phyloP scores from a whole-genome alignment of 1,140 invertebrate species.

The Gonatopus flavifemur region DNA sequence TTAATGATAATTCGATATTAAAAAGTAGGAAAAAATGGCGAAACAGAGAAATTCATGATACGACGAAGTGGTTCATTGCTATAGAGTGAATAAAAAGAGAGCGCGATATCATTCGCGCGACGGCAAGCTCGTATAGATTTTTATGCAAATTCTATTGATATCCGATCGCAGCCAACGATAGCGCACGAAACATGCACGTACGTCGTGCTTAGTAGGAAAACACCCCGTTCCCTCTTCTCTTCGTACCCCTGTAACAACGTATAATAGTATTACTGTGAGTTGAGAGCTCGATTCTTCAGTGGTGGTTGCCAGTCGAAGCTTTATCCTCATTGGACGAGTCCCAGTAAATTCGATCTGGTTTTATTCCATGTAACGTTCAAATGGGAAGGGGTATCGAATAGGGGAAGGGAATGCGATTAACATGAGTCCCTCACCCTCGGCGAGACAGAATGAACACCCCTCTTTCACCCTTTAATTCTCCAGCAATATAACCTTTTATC shows the following conservation, averaged over 20 bases:
- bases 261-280: not conserved
- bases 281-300: constrained; percentile 1
- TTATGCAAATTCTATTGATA: constrained; percentile 59
- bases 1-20: too few species aligned
- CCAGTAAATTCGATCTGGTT: not conserved
- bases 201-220: constrained; percentile 38
- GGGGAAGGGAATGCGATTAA: too few species aligned
- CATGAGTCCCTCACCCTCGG: too few species aligned
- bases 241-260: not conserved
- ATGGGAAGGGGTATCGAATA: too few species aligned
- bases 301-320: constrained; percentile 18
- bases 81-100: too few species aligned
- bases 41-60: too few species aligned
- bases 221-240: constrained; percentile 7
- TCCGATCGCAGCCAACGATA: constrained; percentile 51
- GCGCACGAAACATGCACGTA: constrained; percentile 50
- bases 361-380: too few species aligned
- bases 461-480: constrained; percentile 10
- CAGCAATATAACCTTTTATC: constrained; percentile 18
- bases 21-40: too few species aligned
- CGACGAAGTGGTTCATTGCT: too few species aligned
- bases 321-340: constrained; percentile 10
- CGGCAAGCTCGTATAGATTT: constrained; percentile 51
- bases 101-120: constrained; percentile 34
- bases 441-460: too few species aligned